Percentiles rank a stretch among this genome's conserved stretches.
Conservation (phyloP, 2,113 vertebrate genomes). For the Myrmophylax atrothorax region DNA sequence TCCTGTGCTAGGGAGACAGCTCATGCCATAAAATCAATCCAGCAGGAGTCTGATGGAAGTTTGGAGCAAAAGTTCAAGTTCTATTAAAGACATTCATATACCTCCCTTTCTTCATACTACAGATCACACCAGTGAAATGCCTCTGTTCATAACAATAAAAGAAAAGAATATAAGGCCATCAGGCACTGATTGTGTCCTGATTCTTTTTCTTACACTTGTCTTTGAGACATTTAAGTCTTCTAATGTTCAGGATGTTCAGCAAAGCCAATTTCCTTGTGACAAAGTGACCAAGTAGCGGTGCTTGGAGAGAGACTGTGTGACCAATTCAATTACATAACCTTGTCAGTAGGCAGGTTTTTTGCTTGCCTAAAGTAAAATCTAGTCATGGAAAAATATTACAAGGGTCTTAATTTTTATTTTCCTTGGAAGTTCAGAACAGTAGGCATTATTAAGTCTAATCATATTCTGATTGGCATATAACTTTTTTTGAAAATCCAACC, state of each 20-base stretch:
- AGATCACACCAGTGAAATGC: not conserved
- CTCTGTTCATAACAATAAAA: not conserved
- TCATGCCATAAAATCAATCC: not conserved
- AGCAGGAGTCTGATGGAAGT: not conserved
- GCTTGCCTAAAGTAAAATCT: not conserved
- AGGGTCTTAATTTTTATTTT: not conserved
- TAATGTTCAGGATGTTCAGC: not conserved
- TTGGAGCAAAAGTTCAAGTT: slow-evolving; percentile 7
- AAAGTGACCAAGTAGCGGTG: accelerated
- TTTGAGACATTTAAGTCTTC: not conserved
- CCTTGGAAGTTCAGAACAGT: not conserved
- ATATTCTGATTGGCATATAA: not conserved
- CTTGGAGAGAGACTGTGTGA: not conserved
- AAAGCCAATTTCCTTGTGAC: not conserved
- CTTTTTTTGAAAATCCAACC: not conserved
- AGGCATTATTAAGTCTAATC: not conserved
- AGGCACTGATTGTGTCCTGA: not conserved
- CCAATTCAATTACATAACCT: not conserved
- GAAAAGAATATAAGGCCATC: not conserved
- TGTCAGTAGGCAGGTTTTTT: not conserved
- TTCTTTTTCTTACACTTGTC: not conserved
- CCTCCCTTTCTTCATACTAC: not conserved
- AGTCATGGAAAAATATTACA: not conserved
- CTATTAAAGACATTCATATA: not conserved
- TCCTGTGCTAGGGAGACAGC: not conserved